Percentiles rank a stretch among this genome's conserved stretches.
Evolutionary conservation across 2,888 invertebrate genomes (phyloP).

Genomic region (Drosophila demipolita): DNA sequence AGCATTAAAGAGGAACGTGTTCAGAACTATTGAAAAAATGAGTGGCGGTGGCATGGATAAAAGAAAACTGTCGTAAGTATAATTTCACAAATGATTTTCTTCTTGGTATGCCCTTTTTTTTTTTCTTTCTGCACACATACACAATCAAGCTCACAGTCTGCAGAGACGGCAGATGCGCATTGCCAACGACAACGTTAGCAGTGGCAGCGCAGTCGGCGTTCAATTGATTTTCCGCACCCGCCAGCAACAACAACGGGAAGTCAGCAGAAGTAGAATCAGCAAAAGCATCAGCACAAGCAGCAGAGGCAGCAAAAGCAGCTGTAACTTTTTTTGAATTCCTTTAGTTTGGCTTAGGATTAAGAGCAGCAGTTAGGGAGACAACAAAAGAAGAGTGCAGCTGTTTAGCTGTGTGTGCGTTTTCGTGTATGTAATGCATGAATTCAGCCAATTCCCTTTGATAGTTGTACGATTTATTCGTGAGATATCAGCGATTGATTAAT

Average conservation of each 20-base stretch:
- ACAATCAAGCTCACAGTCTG: conserved; percentile 48
- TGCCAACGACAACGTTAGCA: conserved; percentile 39
- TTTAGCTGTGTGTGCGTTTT: conserved; percentile 3
- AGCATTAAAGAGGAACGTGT: conserved; percentile 36
- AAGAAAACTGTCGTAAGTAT: conserved; percentile 85
- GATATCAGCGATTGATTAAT: conserved; percentile 30
- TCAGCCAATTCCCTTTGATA: conserved; percentile 1
- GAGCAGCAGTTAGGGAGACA: conserved; percentile 39
- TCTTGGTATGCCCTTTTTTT: conserved; percentile 48
- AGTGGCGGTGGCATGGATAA: conserved; percentile 84
- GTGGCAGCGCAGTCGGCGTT: conserved; percentile 67
- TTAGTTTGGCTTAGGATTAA: conserved; percentile 42
- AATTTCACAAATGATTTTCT: conserved; percentile 45
- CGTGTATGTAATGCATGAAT: conserved; percentile 12
- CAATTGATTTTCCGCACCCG: conserved; percentile 68
- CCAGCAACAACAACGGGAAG: conserved; percentile 51
- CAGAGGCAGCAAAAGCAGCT: conserved; percentile 4
- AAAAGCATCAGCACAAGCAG: conserved; percentile 7
- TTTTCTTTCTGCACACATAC: conserved; percentile 61
- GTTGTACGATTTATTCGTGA: conserved; percentile 29
- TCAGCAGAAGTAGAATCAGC: conserved; percentile 1
- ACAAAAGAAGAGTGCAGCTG: conserved; percentile 38
- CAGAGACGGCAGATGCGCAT: conserved; percentile 60
- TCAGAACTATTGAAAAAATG: conserved; percentile 65
- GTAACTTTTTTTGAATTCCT: conserved; percentile 39